phyloP scores from a whole-genome alignment of 2,888 invertebrate species.

The Apamea crenata region DNA sequence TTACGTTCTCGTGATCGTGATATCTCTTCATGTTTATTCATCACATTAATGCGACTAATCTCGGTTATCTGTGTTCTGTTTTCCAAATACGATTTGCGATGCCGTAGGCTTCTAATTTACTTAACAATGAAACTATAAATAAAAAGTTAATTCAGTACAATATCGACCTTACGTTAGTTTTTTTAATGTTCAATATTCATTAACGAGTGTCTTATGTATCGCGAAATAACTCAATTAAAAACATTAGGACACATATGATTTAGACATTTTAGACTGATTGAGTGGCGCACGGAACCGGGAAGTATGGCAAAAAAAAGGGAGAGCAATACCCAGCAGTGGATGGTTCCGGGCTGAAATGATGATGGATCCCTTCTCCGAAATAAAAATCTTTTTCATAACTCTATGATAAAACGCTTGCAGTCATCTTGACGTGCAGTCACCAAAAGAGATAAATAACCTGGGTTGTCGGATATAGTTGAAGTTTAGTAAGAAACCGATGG shows the following conservation, averaged over 20 bases:
- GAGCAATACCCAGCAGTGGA: background rate
- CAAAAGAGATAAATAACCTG: too few species aligned
- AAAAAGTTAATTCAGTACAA: background rate
- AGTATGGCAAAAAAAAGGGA: background rate
- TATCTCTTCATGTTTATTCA: too few species aligned
- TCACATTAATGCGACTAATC: too few species aligned
- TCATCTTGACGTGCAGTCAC: too few species aligned
- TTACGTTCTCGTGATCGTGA: too few species aligned
- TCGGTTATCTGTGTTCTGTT: too few species aligned
- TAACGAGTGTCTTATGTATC: background rate
- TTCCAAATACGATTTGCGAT: too few species aligned
- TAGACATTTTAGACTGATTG: background rate
- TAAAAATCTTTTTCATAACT: background rate
- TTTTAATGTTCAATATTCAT: background rate
- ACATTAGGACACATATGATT: background rate
- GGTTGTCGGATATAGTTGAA: too few species aligned
- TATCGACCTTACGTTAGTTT: background rate
- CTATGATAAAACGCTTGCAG: background rate
- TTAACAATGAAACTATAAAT: too few species aligned
- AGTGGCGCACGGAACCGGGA: background rate
- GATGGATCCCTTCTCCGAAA: background rate
- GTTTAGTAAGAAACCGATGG: too few species aligned
- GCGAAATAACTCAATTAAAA: background rate
- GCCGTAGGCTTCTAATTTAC: too few species aligned
- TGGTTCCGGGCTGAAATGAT: background rate